A percentile compares a stretch with the other conserved stretches of the same genome.
phyloP scores from a whole-genome alignment of 2,797 vertebrate species.

The Sebastes hubbsi region DNA sequence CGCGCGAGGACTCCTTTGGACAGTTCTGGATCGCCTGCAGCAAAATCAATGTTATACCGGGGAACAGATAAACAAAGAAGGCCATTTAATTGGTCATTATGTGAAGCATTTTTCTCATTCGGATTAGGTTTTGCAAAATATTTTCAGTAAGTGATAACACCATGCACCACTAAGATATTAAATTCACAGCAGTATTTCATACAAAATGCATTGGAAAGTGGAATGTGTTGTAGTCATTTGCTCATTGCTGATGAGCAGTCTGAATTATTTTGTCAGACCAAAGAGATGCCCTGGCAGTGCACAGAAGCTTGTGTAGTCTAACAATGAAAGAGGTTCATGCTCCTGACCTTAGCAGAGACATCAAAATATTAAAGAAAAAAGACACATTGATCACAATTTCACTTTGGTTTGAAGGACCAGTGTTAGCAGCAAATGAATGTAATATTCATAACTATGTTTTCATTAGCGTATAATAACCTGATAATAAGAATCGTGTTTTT shows the following conservation, averaged over 20 bases:
- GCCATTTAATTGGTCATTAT: conserved; percentile 54
- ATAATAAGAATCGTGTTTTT: too few species aligned
- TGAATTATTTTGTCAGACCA: background rate
- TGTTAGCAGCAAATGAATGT: too few species aligned
- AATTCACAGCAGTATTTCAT: conserved; percentile 13
- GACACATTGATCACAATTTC: background rate
- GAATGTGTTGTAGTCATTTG: background rate
- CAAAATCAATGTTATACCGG: conserved; percentile 60
- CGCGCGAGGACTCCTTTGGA: conserved; percentile 58
- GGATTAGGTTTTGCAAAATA: conserved; percentile 3
- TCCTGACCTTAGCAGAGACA: background rate
- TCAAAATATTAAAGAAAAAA: background rate
- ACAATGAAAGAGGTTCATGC: background rate
- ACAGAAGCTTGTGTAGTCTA: background rate
- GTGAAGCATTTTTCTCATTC: conserved; percentile 17
- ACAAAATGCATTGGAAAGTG: conserved; percentile 15
- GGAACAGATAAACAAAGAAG: conserved; percentile 26
- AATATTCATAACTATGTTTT: too few species aligned
- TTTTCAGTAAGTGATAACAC: background rate
- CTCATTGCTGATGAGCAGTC: background rate
- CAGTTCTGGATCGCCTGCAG: conserved; percentile 57
- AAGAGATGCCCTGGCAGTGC: background rate
- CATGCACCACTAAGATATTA: background rate
- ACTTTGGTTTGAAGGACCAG: background rate
- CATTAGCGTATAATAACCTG: too few species aligned